Evolutionary conservation across 2,888 invertebrate species (phyloP), one percentile per base, ranked within the genome.

Genomic region (Diarsia rubi): DNA sequence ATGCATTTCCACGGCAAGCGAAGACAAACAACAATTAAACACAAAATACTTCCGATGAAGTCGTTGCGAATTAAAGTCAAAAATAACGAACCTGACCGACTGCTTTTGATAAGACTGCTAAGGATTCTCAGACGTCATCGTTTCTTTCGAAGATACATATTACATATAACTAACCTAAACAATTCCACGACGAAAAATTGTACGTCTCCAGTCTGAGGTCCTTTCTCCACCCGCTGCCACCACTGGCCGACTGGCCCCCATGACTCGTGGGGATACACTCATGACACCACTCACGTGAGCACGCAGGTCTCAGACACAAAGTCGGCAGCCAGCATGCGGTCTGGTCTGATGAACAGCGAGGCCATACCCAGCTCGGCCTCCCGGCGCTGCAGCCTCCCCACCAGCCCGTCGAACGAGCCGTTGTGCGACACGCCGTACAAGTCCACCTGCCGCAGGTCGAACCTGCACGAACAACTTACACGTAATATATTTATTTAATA

Each of bases 341-440:
- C 97, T 0, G 92, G 78, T 21, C 97, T 95, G 97, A 97, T 97
- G 88, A 97, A 97, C 87, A 97, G 92, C 79, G 97, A 97, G 45
- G 92, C 88, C 78, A 93, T 83, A 52, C 96, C 97, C 78, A 97
- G 90, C 88, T 97, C 97, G 54, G 96, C 88, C 86, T 96, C 94
- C 42, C 92, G 92, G 21, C 97, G 95, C 92, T 97, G 97, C 90
- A 97, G 94, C 80, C 94, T 89, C 47, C 97, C 97, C 83, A 97
- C 94, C 73, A 97, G 93, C 24, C 97, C 97, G 87, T 97, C 94
- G 89, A 97, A 97, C 16, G 97, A 94, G 16, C 97, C 97, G 91
- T 97, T 97, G 63, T 88, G 92, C 74, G 92, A 93, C 95, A 96
- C 97, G 19, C 97, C 97, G 90, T 97, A 97, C 57, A 92, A 42